Evolutionary conservation across 2,888 invertebrate species (phyloP).

Genomic region (Gastrophysa polygoni): DNA sequence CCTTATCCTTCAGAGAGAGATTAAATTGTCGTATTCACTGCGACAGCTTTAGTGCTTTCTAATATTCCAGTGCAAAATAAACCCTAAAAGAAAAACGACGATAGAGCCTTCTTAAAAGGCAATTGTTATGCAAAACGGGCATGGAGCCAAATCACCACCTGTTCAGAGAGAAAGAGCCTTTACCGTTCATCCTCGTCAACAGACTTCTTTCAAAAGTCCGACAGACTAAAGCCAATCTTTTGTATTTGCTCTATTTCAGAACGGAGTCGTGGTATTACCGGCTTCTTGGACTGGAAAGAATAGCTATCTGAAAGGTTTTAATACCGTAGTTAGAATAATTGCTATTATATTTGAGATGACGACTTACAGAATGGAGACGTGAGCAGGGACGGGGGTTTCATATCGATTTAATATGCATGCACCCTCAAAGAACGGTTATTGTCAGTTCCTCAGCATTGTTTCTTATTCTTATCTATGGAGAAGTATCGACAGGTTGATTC

Average conservation of each 20-base stretch:
- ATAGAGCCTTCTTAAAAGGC: slow-evolving; percentile 57
- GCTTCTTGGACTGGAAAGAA: slow-evolving; percentile 59
- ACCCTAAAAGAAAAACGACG: slow-evolving; percentile 57
- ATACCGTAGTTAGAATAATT: slow-evolving; percentile 61
- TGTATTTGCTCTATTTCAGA: slow-evolving; percentile 59
- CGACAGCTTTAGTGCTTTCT: slow-evolving; percentile 58
- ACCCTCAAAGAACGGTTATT: neutral
- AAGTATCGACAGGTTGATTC: too few species aligned
- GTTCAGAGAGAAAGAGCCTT: slow-evolving; percentile 52
- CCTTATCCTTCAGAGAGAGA: slow-evolving; percentile 50
- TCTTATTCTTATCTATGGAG: too few species aligned
- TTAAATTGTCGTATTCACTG: slow-evolving; percentile 59
- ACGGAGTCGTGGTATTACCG: slow-evolving; percentile 54
- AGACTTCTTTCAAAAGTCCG: slow-evolving; percentile 53
- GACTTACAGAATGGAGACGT: slow-evolving; percentile 52
- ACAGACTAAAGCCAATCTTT: slow-evolving; percentile 59
- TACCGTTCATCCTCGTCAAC: slow-evolving; percentile 59
- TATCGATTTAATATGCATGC: neutral
- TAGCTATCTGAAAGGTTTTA: slow-evolving; percentile 60
- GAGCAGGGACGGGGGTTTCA: slow-evolving; percentile 34
- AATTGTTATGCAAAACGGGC: slow-evolving; percentile 60
- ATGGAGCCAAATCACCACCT: slow-evolving; percentile 57
- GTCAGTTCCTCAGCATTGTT: neutral
- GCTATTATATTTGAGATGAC: slow-evolving; percentile 59
- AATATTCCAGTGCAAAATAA: slow-evolving; percentile 57